These are phyloP conservation scores for Sclerurus mexicanus DNA, from an alignment of 2,113 vertebrate genomes.

Conservation along the genomic window DNA sequence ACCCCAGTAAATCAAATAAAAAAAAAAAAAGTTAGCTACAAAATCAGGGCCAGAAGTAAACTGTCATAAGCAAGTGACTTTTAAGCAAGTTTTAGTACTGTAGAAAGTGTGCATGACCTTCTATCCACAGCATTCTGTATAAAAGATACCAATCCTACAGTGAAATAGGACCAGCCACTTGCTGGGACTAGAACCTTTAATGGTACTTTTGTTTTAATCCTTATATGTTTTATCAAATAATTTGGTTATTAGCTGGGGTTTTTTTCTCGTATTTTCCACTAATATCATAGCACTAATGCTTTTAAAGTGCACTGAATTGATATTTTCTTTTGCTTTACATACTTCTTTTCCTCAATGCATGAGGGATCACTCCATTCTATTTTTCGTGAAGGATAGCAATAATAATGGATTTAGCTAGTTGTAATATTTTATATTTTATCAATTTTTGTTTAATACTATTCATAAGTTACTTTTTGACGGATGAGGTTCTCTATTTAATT, in stretches of 20 bases:
- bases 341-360: neutral
- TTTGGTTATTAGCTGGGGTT: neutral
- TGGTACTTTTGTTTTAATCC: neutral
- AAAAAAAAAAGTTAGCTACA: neutral
- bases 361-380: neutral
- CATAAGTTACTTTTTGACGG: neutral
- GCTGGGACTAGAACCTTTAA: neutral
- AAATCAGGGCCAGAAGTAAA: neutral
- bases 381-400: neutral
- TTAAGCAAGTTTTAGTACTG: neutral
- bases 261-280: neutral
- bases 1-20: neutral
- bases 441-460: neutral
- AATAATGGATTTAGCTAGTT: constrained; percentile 1
- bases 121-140: neutral
- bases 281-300: neutral
- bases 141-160: neutral
- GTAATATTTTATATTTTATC: neutral
- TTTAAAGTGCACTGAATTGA: neutral
- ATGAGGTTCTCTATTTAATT: neutral
- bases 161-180: neutral
- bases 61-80: neutral
- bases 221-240: neutral
- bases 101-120: neutral
- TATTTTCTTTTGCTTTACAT: neutral